phyloP scores from a whole-genome alignment of 92 coral and sea anemone species.

The Zoanthus sansibaricus region DNA sequence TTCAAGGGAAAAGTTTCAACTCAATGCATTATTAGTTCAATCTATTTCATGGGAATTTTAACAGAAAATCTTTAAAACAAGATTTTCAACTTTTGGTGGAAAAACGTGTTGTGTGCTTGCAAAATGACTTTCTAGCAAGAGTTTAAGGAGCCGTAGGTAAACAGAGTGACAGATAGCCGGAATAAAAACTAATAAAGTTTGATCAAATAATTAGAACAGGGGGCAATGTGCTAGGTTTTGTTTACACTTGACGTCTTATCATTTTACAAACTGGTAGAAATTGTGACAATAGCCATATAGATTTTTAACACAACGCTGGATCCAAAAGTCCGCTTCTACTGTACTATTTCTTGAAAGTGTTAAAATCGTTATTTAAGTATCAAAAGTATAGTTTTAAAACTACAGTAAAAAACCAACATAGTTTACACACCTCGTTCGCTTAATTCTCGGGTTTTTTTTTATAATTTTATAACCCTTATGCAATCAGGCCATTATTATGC shows the following conservation, averaged over 20 bases:
- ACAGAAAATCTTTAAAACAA: constrained; percentile 28
- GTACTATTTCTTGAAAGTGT: neutral
- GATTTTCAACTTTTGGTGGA: neutral
- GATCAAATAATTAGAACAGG: constrained; percentile 89
- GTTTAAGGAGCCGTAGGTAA: constrained; percentile 58
- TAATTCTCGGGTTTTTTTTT: neutral
- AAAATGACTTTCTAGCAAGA: constrained; percentile 47
- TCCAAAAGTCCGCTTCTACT: neutral
- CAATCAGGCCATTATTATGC: neutral
- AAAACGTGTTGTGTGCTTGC: constrained; percentile 42
- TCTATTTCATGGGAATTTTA: neutral
- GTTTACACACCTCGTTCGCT: too few species aligned
- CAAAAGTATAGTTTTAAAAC: too few species aligned
- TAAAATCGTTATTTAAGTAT: neutral
- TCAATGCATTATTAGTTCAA: neutral
- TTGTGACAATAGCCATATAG: constrained; percentile 18
- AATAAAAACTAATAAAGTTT: constrained; percentile 86
- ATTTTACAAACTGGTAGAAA: constrained; percentile 24
- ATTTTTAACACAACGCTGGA: neutral
- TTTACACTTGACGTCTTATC: constrained; percentile 76
- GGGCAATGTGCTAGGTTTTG: constrained; percentile 74
- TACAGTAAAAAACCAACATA: neutral
- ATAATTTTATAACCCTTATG: too few species aligned
- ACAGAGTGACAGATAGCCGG: constrained; percentile 80
- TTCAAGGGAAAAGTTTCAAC: neutral